phyloP scores from a whole-genome alignment of 2,888 invertebrate species.

The Cephus rjabovi region DNA sequence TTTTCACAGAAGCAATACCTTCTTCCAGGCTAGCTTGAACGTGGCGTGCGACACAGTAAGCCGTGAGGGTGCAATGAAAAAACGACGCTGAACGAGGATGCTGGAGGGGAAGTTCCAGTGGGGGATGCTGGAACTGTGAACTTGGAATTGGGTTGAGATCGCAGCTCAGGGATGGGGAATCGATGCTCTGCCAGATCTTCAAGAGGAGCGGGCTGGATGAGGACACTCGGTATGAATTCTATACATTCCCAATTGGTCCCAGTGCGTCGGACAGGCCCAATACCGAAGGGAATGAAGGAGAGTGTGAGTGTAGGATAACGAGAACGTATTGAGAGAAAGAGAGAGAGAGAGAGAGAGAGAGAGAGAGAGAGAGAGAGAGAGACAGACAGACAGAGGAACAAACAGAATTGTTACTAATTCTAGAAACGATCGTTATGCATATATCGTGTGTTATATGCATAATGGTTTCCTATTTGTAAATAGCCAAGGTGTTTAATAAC shows the following conservation, averaged over 20 bases:
- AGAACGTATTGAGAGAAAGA: background rate
- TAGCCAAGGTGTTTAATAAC: slow-evolving; percentile 31
- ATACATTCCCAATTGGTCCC: too few species aligned
- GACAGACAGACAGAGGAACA: slow-evolving; percentile 1
- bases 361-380: background rate
- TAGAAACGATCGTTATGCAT: slow-evolving; percentile 19
- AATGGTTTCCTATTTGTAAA: slow-evolving; percentile 27
- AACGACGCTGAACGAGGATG: background rate
- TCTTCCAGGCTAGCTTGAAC: background rate
- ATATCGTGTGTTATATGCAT: slow-evolving; percentile 21
- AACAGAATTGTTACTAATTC: slow-evolving; percentile 10
- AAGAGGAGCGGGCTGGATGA: background rate
- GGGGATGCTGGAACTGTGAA: too few species aligned
- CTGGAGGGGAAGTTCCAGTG: too few species aligned
- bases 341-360: background rate
- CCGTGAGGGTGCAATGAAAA: slow-evolving; percentile 16
- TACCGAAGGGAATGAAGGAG: background rate
- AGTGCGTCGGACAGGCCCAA: background rate
- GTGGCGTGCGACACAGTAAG: background rate
- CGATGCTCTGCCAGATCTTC: background rate
- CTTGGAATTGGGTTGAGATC: too few species aligned
- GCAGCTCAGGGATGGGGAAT: background rate
- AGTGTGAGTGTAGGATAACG: background rate
- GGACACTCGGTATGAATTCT: background rate
- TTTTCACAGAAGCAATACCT: slow-evolving; percentile 18